phyloP scores from a whole-genome alignment of 2,113 vertebrate genomes.

The Eretmochelys imbricata region DNA sequence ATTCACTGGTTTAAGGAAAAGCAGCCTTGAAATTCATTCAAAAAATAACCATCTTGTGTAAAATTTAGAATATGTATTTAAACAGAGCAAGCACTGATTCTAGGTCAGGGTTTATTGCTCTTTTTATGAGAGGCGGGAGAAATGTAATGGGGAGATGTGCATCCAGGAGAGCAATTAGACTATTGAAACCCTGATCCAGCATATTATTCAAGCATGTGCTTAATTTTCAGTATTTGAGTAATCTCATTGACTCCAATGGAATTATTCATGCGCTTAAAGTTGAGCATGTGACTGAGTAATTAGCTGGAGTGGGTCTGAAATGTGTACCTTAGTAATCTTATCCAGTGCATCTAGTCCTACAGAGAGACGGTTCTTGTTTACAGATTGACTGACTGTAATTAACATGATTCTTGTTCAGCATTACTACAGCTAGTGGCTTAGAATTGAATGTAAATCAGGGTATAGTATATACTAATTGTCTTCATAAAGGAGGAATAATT shows the following conservation, averaged over 20 bases:
- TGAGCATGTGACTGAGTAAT: accelerated
- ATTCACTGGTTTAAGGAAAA: not conserved
- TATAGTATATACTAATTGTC: not conserved
- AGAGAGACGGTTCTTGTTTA: not conserved
- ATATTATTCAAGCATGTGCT: not conserved
- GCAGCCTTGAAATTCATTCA: not conserved
- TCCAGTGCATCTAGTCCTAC: accelerated
- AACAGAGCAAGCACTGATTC: not conserved
- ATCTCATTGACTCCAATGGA: not conserved
- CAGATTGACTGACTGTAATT: not conserved
- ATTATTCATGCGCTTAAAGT: accelerated
- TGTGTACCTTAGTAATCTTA: not conserved
- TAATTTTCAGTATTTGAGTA: not conserved
- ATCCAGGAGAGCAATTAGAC: not conserved
- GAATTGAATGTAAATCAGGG: not conserved
- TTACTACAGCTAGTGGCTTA: not conserved
- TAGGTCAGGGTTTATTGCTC: not conserved
- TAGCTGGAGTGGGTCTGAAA: not conserved
- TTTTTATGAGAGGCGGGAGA: not conserved
- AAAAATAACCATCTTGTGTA: not conserved
- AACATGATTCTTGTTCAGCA: not conserved
- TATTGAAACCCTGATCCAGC: not conserved
- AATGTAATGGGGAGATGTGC: not conserved
- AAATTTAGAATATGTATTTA: accelerated
- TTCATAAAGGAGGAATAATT: conserved; percentile 26